Conservation (phyloP, 2,888 invertebrate genomes). For the Gastracanthus pulcherrimus region DNA sequence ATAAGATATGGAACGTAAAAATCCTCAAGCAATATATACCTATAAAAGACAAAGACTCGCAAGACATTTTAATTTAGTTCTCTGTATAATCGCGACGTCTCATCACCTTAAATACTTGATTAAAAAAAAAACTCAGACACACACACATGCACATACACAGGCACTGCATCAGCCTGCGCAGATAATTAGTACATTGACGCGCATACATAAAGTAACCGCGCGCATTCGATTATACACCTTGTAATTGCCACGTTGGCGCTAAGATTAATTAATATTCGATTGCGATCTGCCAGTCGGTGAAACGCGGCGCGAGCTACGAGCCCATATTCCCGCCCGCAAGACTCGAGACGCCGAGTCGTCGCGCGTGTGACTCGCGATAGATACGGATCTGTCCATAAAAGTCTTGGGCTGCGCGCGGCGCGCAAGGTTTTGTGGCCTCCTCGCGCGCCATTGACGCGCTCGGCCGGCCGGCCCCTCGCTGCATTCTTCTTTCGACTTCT, state of each 20-base stretch:
- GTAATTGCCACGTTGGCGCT: constrained; percentile 34
- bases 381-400: constrained; percentile 47
- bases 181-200: constrained; percentile 17
- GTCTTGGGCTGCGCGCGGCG: constrained; percentile 11
- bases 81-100: not conserved
- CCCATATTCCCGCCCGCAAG: not conserved
- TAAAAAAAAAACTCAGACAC: constrained; percentile 1
- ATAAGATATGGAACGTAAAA: too few species aligned
- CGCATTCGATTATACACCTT: constrained; percentile 33
- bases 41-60: not conserved
- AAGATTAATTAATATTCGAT: constrained; percentile 48
- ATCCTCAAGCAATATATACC: not conserved
- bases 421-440: constrained; percentile 2
- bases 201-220: constrained; percentile 6
- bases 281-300: not conserved
- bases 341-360: not conserved
- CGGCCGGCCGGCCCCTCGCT: not conserved
- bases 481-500: not conserved
- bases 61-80: constrained; percentile 28
- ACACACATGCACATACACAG: too few species aligned
- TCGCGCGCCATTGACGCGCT: too few species aligned
- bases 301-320: not conserved
- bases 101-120: constrained; percentile 16
- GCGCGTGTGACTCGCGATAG: constrained; percentile 28
- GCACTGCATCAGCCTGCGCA: too few species aligned